Conservation (phyloP, 2,888 invertebrate species). For the Ichneumoninae sp. region DNA sequence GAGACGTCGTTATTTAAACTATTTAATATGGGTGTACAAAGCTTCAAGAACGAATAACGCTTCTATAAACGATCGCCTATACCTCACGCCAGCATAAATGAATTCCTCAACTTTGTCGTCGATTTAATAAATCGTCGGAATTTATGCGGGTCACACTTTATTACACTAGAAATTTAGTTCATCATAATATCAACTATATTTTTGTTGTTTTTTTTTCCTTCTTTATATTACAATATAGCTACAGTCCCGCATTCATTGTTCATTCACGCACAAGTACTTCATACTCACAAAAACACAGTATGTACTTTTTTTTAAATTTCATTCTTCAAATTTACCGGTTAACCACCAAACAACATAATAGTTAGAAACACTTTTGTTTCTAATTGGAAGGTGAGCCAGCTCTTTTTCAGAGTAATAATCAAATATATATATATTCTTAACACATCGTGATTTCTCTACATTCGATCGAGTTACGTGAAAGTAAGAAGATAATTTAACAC, state of each 20-base stretch:
- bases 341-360: slow-evolving; percentile 33
- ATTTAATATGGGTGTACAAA: slow-evolving; percentile 62
- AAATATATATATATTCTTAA: slow-evolving; percentile 45
- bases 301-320: slow-evolving; percentile 25
- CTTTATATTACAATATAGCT: slow-evolving; percentile 78
- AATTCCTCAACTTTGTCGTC: slow-evolving; percentile 29
- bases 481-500: slow-evolving; percentile 39
- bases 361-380: slow-evolving; percentile 26
- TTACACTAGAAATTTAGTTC: slow-evolving; percentile 55
- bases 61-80: slow-evolving; percentile 58
- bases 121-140: slow-evolving; percentile 51
- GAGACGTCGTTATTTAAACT: slow-evolving; percentile 60
- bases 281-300: slow-evolving; percentile 49
- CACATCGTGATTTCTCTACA: slow-evolving; percentile 31
- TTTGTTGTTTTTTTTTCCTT: slow-evolving; percentile 41
- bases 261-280: slow-evolving; percentile 60
- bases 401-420: slow-evolving; percentile 10
- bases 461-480: slow-evolving; percentile 32
- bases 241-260: slow-evolving; percentile 69
- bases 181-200: slow-evolving; percentile 71
- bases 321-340: slow-evolving; percentile 28
- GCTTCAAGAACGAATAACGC: slow-evolving; percentile 64
- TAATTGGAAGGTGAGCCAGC: slow-evolving; percentile 27
- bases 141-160: slow-evolving; percentile 50
- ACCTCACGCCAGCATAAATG: slow-evolving; percentile 34